Percentiles rank a stretch among this genome's conserved stretches.
Evolutionary conservation across 2,888 invertebrate genomes (phyloP).

Genomic region (Ptychoptera contaminata): DNA sequence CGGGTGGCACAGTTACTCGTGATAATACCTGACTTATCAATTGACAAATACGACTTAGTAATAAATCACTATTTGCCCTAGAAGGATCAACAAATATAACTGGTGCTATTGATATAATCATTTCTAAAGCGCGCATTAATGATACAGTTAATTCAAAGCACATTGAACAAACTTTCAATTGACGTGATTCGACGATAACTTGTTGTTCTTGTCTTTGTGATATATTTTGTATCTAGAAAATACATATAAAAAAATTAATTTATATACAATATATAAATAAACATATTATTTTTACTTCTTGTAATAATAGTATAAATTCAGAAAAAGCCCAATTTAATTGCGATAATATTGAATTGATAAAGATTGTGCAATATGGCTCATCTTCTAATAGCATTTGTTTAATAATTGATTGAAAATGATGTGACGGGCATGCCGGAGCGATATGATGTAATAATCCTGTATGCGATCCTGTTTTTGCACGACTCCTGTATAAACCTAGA

Average conservation of each 20-base stretch:
- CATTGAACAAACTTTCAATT: constrained; percentile 66
- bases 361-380: constrained; percentile 47
- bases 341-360: constrained; percentile 61
- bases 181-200: constrained; percentile 52
- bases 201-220: constrained; percentile 37
- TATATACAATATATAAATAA: too few species aligned
- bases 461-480: constrained; percentile 28
- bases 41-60: constrained; percentile 54
- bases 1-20: constrained; percentile 55
- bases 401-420: constrained; percentile 39
- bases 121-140: constrained; percentile 61
- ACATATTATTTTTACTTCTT: constrained; percentile 39
- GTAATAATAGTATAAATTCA: constrained; percentile 70
- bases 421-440: constrained; percentile 28
- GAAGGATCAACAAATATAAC: constrained; percentile 46
- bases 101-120: constrained; percentile 52
- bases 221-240: constrained; percentile 42
- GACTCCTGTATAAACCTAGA: constrained; percentile 24
- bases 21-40: constrained; percentile 67
- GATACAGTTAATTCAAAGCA: constrained; percentile 71
- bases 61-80: constrained; percentile 50
- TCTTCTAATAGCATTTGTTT: constrained; percentile 42
- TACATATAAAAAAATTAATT: neutral
- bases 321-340: constrained; percentile 82
- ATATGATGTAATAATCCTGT: constrained; percentile 29